Conservation (phyloP, 2,888 invertebrate species). For the Schizaphis graminum region DNA sequence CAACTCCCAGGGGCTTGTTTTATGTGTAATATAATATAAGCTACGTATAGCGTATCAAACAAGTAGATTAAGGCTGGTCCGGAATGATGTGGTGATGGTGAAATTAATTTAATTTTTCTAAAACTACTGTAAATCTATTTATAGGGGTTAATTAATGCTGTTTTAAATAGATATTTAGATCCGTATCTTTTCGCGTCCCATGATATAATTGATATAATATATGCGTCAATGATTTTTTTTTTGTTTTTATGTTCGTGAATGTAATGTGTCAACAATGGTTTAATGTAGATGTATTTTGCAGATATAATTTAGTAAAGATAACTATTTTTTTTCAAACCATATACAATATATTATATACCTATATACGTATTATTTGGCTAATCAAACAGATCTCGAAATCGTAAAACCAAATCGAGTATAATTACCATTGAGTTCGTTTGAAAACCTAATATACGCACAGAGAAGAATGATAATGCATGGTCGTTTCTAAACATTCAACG, state of each 20-base stretch:
- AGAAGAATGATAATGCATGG: constrained; percentile 25
- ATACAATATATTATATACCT: not conserved
- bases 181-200: not conserved
- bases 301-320: not conserved
- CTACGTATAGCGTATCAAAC: constrained; percentile 25
- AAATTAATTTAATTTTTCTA: constrained; percentile 18
- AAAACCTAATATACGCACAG: not conserved
- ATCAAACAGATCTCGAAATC: constrained; percentile 5
- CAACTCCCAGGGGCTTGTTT: constrained; percentile 31
- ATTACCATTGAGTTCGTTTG: not conserved
- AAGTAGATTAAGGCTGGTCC: constrained; percentile 16
- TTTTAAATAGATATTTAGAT: not conserved
- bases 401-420: constrained; percentile 14
- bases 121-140: not conserved
- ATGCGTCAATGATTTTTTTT: not conserved
- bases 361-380: not conserved
- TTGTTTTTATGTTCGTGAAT: not conserved
- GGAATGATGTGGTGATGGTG: not conserved
- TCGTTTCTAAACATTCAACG: not conserved
- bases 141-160: not conserved
- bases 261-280: not conserved
- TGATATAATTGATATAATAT: not conserved
- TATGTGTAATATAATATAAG: not conserved
- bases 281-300: not conserved
- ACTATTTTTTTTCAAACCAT: not conserved